Evolutionary conservation across 37 sponge, comb jelly and placozoan species (phyloP).

Genomic region (Corticium candelabrum): DNA sequence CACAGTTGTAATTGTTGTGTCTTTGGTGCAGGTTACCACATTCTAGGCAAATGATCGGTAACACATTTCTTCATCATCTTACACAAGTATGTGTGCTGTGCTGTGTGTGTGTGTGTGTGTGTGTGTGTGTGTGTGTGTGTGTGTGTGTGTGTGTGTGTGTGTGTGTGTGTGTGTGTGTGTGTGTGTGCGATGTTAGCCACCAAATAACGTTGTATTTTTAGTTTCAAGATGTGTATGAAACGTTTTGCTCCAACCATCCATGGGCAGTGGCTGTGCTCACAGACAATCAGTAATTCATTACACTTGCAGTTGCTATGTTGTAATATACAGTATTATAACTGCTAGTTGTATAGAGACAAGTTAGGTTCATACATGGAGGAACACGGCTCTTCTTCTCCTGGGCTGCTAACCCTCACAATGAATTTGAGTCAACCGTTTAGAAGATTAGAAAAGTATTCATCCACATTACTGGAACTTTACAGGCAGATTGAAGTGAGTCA

Average conservation of each 20-base stretch:
- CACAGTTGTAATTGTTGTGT: neutral
- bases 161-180: too few relatives aligned
- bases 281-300: constrained; percentile 69
- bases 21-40: constrained; percentile 20
- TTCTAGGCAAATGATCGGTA: constrained; percentile 44
- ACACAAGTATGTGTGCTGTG: too few relatives aligned
- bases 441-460: constrained; percentile 80
- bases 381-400: constrained; percentile 72
- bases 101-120: constrained; percentile 28
- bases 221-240: constrained; percentile 50
- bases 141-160: too few relatives aligned
- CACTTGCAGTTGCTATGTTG: neutral
- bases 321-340: neutral
- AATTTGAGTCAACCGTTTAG: constrained; percentile 74
- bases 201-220: constrained; percentile 29
- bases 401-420: constrained; percentile 67
- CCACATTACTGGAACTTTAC: constrained; percentile 62
- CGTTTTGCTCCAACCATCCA: constrained; percentile 75
- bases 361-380: constrained; percentile 77
- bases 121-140: too few relatives aligned
- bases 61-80: constrained; percentile 18
- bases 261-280: constrained; percentile 80
- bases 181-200: too few relatives aligned
- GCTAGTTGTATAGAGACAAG: constrained; percentile 41
- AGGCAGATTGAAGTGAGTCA: constrained; percentile 57